Base-by-base conservation (phyloP, 1,140 invertebrate species). In the Bombus consobrinus region DNA sequence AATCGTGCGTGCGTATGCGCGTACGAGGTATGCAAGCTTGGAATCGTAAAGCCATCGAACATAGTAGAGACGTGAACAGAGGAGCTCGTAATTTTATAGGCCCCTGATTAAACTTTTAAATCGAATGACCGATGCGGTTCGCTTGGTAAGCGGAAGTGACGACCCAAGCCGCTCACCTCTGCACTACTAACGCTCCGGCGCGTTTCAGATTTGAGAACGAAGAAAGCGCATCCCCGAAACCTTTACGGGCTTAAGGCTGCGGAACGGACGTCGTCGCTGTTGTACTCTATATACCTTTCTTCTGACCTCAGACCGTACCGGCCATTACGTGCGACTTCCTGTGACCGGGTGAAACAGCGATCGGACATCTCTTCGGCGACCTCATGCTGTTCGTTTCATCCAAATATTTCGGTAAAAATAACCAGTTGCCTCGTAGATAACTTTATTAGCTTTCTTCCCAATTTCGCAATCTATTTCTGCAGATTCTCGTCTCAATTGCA, bases 101-200 rank as follows among this genome's bases (percentile, higher is more conserved):
- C 87, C 90, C 82, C 93, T 93, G 94, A 95, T 95, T 95, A 95
- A 95, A 95, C 94, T 95, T 95, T 94, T 95, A 95, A 95, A 95
- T 95, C 93, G 86, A 93, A 94, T 90, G 93, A 91, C 92, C 92
- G 93, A 93, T 91, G 93, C 93, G 91, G 92, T 92, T 93, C 92
- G 91, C 90, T 94, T 93, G 93, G 93, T 93, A 93, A 93, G 91
- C 94, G 95, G 95, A 95, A 95, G 93, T 95, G 92, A 92, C 94
- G 94, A 95, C 95, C 95, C 91, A 93, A 92, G 91, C 81, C 94
- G 92, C 92, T 95, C 94, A 95, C 95, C 95, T 95, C 94, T 95
- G 94, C 94, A 95, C 95, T 94, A 94, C 92, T 93, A 93, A 93
- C 92, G 92, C 91, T 93, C 90, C 85, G 85, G 84, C 92, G 92